Evolutionary conservation across 2,113 vertebrate genomes (phyloP), one percentile per base, ranked within the genome.

Genomic region (Callocephalon fimbriatum): DNA sequence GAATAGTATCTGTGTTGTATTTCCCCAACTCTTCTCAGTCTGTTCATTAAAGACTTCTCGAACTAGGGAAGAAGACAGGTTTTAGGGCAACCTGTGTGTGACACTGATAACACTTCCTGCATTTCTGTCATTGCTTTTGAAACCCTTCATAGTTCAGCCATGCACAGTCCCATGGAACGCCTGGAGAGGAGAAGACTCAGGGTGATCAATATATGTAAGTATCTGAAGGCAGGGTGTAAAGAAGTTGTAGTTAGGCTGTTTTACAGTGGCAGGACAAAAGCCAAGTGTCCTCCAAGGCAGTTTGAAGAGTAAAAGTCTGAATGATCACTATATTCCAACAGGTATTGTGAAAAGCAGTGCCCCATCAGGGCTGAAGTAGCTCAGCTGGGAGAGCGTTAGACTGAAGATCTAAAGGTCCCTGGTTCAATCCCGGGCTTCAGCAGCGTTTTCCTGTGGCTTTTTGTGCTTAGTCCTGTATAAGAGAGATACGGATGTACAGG

Each of bases 371-470:
- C 93, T 96, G 93, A 97, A 95, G 95, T 95, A 97, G 91, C 95
- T 97, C 95, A 96, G 96, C 22, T 97, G 93, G 93, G 96, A 97
- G 93, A 94, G 93, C 47, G 45, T 95, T 95, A 95, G 96, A 96
- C 92, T 94, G 95, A 96, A 96, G 95, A 95, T 95, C 94, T 97
- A 96, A 96, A 94, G 95, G 89, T 94, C 96, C 95, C 96, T 97
- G 95, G 96, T 96, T 97, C 95, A 95, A 96, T 1, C 95, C 95
- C 44, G 48, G 95, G 95, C 93, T 97, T 96, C 91, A 96, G 93
- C 96, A 97, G 5, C 3, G 1, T 22, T 75, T 95, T 48, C 9
- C 35, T 78, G 2, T 1, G 10, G 0, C 4, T 85, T 95, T 87
- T 1, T 6, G 5, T 5, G 26, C 7, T 40, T 32, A 3, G 10